Percentiles rank a stretch among this genome's conserved stretches.
These are phyloP conservation scores for Yasuhikotakia modesta DNA, from an alignment of 2,797 vertebrate species.

Conservation along the genomic window DNA sequence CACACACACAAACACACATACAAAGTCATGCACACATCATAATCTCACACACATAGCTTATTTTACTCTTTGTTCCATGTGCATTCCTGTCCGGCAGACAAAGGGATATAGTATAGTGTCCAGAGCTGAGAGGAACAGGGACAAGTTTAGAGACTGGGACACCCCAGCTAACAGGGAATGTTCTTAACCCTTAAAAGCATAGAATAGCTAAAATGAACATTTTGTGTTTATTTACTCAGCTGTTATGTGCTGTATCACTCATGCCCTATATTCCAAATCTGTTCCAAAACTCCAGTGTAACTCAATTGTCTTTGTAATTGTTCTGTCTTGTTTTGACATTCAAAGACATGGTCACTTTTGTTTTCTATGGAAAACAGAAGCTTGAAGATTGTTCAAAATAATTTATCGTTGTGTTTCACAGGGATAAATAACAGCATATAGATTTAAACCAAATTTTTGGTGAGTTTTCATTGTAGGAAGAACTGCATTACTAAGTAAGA, in stretches of 20 bases:
- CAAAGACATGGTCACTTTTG: not conserved
- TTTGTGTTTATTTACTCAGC: too few species aligned
- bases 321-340: not conserved
- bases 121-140: not conserved
- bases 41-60: constrained; percentile 38
- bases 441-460: too few species aligned
- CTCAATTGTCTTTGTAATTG: too few species aligned
- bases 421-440: too few species aligned
- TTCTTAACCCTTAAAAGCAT: too few species aligned
- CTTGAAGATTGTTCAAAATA: not conserved
- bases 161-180: too few species aligned
- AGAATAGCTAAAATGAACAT: too few species aligned
- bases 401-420: not conserved
- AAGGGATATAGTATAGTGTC: constrained; percentile 24
- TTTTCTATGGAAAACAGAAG: too few species aligned
- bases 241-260: not conserved
- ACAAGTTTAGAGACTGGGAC: not conserved
- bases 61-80: constrained; percentile 48
- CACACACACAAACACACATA: constrained; percentile 20
- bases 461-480: too few species aligned
- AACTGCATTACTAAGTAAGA: too few species aligned
- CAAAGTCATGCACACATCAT: constrained; percentile 35
- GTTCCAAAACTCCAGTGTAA: not conserved
- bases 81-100: constrained; percentile 51
- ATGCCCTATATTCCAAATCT: not conserved